Percentiles rank a stretch among this genome's conserved stretches.
phyloP scores from a whole-genome alignment of 2,797 vertebrate genomes.

The Lithobates pipiens region DNA sequence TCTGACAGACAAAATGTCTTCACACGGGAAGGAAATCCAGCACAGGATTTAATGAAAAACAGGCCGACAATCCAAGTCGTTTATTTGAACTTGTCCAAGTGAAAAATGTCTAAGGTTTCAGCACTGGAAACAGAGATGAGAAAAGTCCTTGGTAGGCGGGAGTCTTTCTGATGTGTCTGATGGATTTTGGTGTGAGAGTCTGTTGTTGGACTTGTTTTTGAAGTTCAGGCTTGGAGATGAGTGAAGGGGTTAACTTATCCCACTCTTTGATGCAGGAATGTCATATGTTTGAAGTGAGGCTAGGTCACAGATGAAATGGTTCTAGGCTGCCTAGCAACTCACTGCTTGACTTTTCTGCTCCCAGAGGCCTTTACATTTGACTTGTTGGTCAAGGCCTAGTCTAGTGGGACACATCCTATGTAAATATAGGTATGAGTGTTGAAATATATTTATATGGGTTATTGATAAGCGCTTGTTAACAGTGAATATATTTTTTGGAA shows the following conservation, averaged over 20 bases:
- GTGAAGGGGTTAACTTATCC: conserved; percentile 49
- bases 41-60: conserved; percentile 55
- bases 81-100: conserved; percentile 56
- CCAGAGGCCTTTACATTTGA: conserved; percentile 7
- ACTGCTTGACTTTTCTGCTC: conserved; percentile 13
- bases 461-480: background rate
- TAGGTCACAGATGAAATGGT: background rate
- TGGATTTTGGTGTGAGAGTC: conserved; percentile 31
- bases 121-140: background rate
- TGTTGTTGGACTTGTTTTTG: conserved; percentile 30
- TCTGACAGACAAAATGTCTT: conserved; percentile 51
- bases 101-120: conserved; percentile 53
- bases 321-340: background rate
- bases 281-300: conserved; percentile 20
- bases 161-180: conserved; percentile 35
- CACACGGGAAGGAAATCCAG: conserved; percentile 51
- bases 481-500: background rate
- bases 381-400: background rate
- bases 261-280: conserved; percentile 44
- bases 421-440: conserved; percentile 22
- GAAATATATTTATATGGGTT: conserved; percentile 20
- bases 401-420: conserved; percentile 11
- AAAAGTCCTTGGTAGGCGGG: conserved; percentile 2
- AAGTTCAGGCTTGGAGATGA: conserved; percentile 36
- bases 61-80: conserved; percentile 41